These are phyloP conservation scores for Tapera naevia DNA, from an alignment of 2,797 vertebrate genomes.

Conservation along the genomic window DNA sequence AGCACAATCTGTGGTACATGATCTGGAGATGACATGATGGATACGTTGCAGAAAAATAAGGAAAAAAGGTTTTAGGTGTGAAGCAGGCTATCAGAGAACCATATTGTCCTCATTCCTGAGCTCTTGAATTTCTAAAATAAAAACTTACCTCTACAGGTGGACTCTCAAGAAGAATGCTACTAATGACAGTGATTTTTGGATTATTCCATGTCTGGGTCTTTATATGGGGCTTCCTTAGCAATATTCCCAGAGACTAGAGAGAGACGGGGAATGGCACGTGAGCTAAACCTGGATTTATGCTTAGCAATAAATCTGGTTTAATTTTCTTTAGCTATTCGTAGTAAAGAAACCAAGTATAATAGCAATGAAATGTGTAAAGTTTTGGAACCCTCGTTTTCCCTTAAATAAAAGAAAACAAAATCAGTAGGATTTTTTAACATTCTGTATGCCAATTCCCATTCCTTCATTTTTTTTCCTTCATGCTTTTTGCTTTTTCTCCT, in stretches of 20 bases:
- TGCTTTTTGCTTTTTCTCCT: background rate
- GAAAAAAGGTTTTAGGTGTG: background rate
- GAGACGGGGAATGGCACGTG: background rate
- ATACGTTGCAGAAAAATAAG: background rate
- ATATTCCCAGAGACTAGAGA: background rate
- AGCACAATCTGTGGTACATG: background rate
- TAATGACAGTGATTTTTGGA: background rate
- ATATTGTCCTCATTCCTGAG: background rate
- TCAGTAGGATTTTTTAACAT: background rate
- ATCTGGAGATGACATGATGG: background rate
- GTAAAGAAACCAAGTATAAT: background rate
- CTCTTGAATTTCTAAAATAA: background rate
- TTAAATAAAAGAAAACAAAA: background rate
- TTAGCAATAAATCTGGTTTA: background rate
- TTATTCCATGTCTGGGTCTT: background rate
- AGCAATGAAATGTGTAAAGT: background rate
- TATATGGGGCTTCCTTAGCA: background rate
- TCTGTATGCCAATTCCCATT: background rate
- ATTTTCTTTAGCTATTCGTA: background rate
- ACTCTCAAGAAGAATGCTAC: background rate
- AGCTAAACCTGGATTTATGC: background rate
- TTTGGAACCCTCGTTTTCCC: background rate
- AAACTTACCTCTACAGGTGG: background rate
- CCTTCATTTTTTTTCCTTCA: background rate
- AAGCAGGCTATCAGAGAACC: background rate